Evolutionary conservation across 1,140 invertebrate species (phyloP), one percentile per base, ranked within the genome.

Genomic region (Monomorium pharaonis): DNA sequence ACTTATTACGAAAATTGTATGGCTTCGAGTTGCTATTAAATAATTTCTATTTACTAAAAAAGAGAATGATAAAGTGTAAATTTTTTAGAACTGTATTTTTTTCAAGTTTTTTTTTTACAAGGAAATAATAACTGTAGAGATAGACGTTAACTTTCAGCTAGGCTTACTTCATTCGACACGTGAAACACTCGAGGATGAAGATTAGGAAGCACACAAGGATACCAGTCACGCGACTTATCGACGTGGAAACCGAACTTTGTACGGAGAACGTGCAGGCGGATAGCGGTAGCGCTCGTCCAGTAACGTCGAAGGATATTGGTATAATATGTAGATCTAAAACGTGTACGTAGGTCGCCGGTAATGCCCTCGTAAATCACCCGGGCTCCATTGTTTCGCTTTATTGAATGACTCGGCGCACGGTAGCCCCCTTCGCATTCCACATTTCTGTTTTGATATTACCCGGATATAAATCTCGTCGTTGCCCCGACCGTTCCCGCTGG

Each of bases 291-390:
- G 33, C 62, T 80, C 47, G 89, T 72, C 62, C 77, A 84, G 67
- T 85, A 91, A 89, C 85, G 80, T 89, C 62, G 78, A 44, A 44
- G 86, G 80, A 90, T 92, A 90, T 91, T 92, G 89, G 87, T 92
- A 89, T 88, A 88, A 90, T 90, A 91, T 91, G 91, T 92, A 92
- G 86, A 87, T 92, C 84, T 72, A 88, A 72, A 81, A 85, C 84
- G 80, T 89, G 78, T 85, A 92, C 90, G 91, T 91, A 88, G 92
- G 78, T 88, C 76, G 91, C 80, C 88, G 85, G 92, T 92, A 92
- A 92, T 90, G 80, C 88, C 75, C 87, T 67, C 91, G 84, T 92
- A 92, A 92, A 92, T 92, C 92, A 92, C 58, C 76, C 37, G 33
- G 42, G 63, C 67, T 72, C 88, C 80, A 92, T 92, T 92, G 92